A percentile compares a stretch with the other conserved stretches of the same genome.
Conservation (phyloP, 2,888 invertebrate genomes). For the Yponomeuta sedellus region DNA sequence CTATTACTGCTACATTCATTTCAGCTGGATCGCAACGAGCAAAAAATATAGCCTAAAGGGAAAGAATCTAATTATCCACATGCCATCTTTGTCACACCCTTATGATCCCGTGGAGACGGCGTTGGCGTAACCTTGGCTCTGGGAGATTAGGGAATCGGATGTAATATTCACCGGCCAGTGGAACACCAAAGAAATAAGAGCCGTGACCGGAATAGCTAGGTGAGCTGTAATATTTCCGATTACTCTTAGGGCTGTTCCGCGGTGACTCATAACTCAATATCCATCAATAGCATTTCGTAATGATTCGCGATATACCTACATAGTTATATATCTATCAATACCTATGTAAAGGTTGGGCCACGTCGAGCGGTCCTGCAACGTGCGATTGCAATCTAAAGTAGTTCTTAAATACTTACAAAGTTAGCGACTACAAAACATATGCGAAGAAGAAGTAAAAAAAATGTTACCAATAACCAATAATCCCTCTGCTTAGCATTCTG, state of each 20-base stretch:
- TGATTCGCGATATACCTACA: no score
- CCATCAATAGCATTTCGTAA: no score
- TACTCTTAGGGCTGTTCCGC: not conserved
- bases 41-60: not conserved
- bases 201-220: constrained; percentile 10
- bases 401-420: no score
- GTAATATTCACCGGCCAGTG: constrained; percentile 9
- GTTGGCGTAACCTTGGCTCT: constrained; percentile 1
- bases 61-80: constrained; percentile 7
- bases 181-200: constrained; percentile 10
- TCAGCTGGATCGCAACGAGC: not conserved
- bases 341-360: no score
- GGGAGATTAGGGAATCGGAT: constrained; percentile 11
- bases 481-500: no score
- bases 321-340: no score
- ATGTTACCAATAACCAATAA: no score
- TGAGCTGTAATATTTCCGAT: constrained; percentile 9
- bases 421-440: no score
- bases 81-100: constrained; percentile 12
- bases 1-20: no score
- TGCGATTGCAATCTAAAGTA: no score
- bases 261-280: not conserved
- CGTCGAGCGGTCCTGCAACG: no score
- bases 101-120: not conserved
- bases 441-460: no score